These are phyloP conservation scores for Lutraria rhynchaena DNA, from an alignment of 1,140 invertebrate species.

Conservation along the genomic window DNA sequence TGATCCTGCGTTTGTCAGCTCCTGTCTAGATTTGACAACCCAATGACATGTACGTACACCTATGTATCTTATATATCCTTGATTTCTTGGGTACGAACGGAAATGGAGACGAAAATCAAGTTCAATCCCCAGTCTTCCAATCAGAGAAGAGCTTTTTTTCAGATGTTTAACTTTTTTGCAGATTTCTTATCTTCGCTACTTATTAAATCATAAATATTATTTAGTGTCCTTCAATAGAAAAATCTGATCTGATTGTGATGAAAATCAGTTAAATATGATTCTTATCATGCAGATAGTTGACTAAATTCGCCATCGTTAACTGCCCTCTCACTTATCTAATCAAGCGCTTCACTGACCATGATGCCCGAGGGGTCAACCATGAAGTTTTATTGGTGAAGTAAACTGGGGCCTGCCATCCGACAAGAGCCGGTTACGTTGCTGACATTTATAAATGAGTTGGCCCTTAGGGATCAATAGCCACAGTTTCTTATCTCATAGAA, in stretches of 20 bases:
- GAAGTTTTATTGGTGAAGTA: slow-evolving; percentile 28
- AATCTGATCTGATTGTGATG: slow-evolving; percentile 28
- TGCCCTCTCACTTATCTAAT: slow-evolving; percentile 15
- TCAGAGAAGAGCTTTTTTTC: not conserved
- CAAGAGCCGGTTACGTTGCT: slow-evolving; percentile 29
- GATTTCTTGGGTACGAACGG: not conserved
- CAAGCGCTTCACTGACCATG: slow-evolving; percentile 3
- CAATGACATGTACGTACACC: slow-evolving; percentile 40
- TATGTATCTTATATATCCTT: slow-evolving; percentile 22
- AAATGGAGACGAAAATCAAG: not conserved
- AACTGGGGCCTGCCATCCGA: slow-evolving; percentile 16
- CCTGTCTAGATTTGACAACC: slow-evolving; percentile 32
- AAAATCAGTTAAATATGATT: slow-evolving; percentile 55
- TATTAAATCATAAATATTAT: slow-evolving; percentile 42
- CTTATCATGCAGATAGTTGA: slow-evolving; percentile 4
- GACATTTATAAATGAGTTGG: slow-evolving; percentile 60
- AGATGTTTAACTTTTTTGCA: too few species aligned
- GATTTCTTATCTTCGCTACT: slow-evolving; percentile 21
- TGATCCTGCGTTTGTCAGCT: slow-evolving; percentile 10
- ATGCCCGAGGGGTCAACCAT: slow-evolving; percentile 8
- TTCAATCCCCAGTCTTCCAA: not conserved
- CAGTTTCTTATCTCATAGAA: slow-evolving; percentile 52
- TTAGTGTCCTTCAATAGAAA: slow-evolving; percentile 27
- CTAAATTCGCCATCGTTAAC: slow-evolving; percentile 28
- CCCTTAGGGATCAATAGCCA: slow-evolving; percentile 1